These are phyloP conservation scores for Columba guinea DNA, from an alignment of 2,797 vertebrate species.

Conservation along the genomic window DNA sequence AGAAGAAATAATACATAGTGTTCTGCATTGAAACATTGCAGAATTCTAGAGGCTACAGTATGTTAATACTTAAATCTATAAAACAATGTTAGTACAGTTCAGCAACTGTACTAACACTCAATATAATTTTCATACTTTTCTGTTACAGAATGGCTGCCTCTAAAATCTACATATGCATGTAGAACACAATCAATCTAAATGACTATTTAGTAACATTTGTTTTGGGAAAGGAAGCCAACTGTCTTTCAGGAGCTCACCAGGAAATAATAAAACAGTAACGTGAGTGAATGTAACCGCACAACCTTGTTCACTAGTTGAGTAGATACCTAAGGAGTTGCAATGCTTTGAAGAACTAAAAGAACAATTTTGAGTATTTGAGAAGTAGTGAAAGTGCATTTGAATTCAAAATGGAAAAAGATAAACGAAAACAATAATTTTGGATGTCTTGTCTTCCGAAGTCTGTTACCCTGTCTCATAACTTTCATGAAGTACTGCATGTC, in stretches of 20 bases:
- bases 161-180: neutral
- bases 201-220: neutral
- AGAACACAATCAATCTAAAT: neutral
- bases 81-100: neutral
- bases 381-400: neutral
- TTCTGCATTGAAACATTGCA: neutral
- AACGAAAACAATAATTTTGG: neutral
- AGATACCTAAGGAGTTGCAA: neutral
- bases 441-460: neutral
- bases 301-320: neutral
- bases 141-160: neutral
- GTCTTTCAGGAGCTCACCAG: neutral
- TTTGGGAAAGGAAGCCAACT: neutral
- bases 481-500: neutral
- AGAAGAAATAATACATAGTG: neutral
- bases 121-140: neutral
- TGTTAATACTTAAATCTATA: neutral
- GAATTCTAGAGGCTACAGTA: neutral
- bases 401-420: neutral
- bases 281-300: neutral
- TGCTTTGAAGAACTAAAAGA: neutral
- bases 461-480: neutral
- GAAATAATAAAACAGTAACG: neutral
- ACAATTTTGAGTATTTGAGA: neutral
- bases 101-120: neutral